Conservation (phyloP, 2,797 vertebrate genomes). For the Denticeps clupeoides region DNA sequence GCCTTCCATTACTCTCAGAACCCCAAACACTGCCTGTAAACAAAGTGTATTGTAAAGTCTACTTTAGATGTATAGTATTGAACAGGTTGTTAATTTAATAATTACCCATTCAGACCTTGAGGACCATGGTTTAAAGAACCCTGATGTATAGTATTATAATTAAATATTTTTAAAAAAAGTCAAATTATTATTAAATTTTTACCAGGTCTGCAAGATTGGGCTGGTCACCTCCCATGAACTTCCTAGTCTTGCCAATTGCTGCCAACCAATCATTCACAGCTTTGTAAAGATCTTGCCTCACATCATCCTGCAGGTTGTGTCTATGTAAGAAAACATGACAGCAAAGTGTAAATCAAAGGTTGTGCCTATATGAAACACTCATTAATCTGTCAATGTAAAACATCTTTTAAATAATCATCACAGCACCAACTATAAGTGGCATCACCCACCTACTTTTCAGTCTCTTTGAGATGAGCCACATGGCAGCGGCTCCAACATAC, state of each 20-base stretch:
- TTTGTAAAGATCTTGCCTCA: conserved; percentile 83
- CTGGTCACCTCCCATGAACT: conserved; percentile 81
- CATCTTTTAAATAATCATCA: background rate
- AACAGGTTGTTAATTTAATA: background rate
- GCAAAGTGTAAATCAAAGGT: background rate
- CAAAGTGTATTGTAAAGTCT: too few species aligned
- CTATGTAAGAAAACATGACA: conserved; percentile 39
- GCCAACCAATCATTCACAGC: conserved; percentile 83
- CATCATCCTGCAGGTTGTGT: conserved; percentile 77
- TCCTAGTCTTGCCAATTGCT: conserved; percentile 76
- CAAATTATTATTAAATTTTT: too few species aligned
- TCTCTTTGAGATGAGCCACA: conserved; percentile 85
- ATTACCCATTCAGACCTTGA: too few species aligned
- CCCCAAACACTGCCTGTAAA: conserved; percentile 81
- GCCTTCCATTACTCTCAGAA: conserved; percentile 90
- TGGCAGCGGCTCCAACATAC: conserved; percentile 85
- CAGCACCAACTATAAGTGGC: background rate
- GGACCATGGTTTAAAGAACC: too few species aligned
- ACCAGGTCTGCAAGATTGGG: conserved; percentile 95
- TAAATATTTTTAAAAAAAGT: too few species aligned
- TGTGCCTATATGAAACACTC: background rate
- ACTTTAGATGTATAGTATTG: too few species aligned
- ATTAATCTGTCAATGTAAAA: too few species aligned
- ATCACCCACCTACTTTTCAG: conserved; percentile 74
- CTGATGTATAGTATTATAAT: too few species aligned